These are phyloP conservation scores for Blastobasis adustella DNA, from an alignment of 2,888 invertebrate genomes.

Conservation along the genomic window DNA sequence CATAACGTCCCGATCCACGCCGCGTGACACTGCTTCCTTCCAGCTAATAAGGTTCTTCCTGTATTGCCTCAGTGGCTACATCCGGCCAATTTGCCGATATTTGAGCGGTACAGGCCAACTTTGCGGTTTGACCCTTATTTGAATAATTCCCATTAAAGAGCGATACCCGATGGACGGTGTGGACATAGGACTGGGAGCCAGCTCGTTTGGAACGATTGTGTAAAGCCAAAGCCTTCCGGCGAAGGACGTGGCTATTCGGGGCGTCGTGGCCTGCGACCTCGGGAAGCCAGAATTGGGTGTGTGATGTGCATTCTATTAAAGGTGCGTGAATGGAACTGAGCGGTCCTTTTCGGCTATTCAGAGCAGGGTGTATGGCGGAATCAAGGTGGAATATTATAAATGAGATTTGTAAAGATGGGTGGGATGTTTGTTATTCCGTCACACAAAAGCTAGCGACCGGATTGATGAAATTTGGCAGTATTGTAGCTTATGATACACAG, in stretches of 20 bases:
- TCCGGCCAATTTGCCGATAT: slow-evolving; percentile 28
- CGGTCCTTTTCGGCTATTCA: neutral
- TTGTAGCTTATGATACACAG: too few relatives aligned
- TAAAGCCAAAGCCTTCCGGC: neutral
- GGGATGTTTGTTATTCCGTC: too few relatives aligned
- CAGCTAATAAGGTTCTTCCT: neutral
- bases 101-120: slow-evolving; percentile 25
- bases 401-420: too few relatives aligned
- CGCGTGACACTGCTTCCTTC: too few relatives aligned
- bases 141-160: slow-evolving; percentile 34
- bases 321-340: neutral
- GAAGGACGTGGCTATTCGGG: neutral
- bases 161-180: slow-evolving; percentile 17
- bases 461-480: too few relatives aligned
- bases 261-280: neutral
- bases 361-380: neutral
- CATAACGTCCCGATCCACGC: neutral
- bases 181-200: slow-evolving; percentile 9
- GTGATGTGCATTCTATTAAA: neutral
- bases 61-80: slow-evolving; percentile 3
- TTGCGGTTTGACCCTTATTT: slow-evolving; percentile 22
- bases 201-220: neutral
- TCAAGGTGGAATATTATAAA: too few relatives aligned
- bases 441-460: too few relatives aligned
- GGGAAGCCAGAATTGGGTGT: neutral